A percentile compares a stretch with the other conserved stretches of the same genome.
Conservation (phyloP, 2,797 vertebrate species). For the Hippocampus kuda region DNA sequence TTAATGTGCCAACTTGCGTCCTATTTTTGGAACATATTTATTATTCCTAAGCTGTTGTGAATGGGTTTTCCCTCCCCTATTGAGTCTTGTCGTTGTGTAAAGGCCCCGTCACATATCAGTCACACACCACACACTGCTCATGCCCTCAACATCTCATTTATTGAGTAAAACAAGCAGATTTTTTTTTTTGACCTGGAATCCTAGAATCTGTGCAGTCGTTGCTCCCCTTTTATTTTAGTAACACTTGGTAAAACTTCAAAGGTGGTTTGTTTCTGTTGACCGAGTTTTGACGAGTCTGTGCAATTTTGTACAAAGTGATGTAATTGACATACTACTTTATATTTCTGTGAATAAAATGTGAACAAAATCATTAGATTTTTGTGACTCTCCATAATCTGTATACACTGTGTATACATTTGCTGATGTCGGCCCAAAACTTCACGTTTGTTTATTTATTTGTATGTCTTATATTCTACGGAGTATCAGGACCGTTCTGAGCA, state of each 20-base stretch:
- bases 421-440: too few relatives aligned
- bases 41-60: slow-evolving; percentile 63
- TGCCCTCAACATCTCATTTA: neutral
- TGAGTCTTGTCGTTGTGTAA: slow-evolving; percentile 56
- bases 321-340: slow-evolving; percentile 75
- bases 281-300: slow-evolving; percentile 70
- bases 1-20: slow-evolving; percentile 70
- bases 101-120: slow-evolving; percentile 25
- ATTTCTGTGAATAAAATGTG: slow-evolving; percentile 77
- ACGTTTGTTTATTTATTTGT: too few relatives aligned
- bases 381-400: neutral
- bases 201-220: slow-evolving; percentile 4
- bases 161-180: neutral
- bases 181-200: neutral
- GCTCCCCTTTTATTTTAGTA: slow-evolving; percentile 49
- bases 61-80: slow-evolving; percentile 56
- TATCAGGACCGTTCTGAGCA: neutral
- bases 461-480: too few relatives aligned
- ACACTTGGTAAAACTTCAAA: slow-evolving; percentile 36
- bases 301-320: slow-evolving; percentile 77
- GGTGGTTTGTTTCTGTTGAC: slow-evolving; percentile 52
- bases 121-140: slow-evolving; percentile 45
- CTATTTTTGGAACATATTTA: slow-evolving; percentile 66
- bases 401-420: too few relatives aligned
- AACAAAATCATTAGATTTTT: slow-evolving; percentile 37